Conservation (phyloP, 2,797 vertebrate genomes). For the Onychomys torridus region DNA sequence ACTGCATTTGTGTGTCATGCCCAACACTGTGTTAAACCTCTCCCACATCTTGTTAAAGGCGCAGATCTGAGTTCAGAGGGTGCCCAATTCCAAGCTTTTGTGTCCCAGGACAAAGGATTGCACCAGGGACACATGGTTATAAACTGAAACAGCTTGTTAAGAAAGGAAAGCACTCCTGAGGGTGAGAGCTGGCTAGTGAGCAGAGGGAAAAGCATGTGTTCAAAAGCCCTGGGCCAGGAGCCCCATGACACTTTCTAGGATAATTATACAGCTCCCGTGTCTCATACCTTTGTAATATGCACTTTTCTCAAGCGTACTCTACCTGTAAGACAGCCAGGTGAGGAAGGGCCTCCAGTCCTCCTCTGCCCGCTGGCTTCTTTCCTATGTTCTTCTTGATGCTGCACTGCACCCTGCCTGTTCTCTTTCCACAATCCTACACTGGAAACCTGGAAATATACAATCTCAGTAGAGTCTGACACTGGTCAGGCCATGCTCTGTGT, state of each 20-base stretch:
- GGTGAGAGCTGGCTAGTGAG: background rate
- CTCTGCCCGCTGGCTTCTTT: background rate
- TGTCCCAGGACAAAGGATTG: background rate
- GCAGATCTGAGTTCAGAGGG: background rate
- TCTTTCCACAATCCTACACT: background rate
- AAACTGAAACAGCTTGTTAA: background rate
- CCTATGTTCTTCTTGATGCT: background rate
- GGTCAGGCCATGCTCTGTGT: background rate
- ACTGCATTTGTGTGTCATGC: background rate
- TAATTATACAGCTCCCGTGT: background rate
- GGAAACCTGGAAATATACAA: background rate
- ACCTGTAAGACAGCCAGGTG: background rate
- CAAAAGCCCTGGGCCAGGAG: background rate
- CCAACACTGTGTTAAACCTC: background rate
- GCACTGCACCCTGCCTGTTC: background rate
- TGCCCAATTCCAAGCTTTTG: background rate
- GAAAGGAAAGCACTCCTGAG: background rate
- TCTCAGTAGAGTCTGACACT: background rate
- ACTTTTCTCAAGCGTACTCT: accelerated
- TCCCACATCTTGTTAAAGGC: background rate
- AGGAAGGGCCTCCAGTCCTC: background rate
- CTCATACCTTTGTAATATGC: background rate
- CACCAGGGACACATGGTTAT: background rate
- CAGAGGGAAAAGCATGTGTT: background rate
- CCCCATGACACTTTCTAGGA: background rate